Conservation (phyloP, 2,113 vertebrate species). For the Danionella cerebrum region DNA sequence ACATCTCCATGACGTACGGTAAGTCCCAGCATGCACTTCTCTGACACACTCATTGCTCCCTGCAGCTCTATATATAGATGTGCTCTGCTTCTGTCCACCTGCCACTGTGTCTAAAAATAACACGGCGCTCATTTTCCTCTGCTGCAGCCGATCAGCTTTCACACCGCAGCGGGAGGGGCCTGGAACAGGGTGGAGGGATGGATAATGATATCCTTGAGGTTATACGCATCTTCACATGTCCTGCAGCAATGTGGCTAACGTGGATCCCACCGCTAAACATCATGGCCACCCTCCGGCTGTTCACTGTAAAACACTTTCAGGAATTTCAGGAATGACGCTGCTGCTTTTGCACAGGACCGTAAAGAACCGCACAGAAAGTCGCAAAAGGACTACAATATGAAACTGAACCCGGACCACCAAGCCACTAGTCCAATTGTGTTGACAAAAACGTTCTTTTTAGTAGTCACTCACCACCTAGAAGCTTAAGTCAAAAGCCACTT, state of each 20-base stretch:
- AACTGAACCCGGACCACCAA: too few species aligned
- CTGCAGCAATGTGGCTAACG: not conserved
- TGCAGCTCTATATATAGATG: slow-evolving; percentile 45
- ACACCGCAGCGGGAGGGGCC: not conserved
- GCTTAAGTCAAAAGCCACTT: too few species aligned
- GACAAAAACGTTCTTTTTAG: too few species aligned
- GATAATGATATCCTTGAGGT: slow-evolving; percentile 21
- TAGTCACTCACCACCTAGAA: too few species aligned
- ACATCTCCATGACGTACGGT: slow-evolving; percentile 28
- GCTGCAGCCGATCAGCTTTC: slow-evolving; percentile 34
- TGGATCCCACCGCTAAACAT: not conserved
- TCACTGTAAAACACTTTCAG: not conserved
- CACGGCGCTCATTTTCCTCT: slow-evolving; percentile 37
- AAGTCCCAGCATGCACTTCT: not conserved
- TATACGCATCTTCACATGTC: not conserved
- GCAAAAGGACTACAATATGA: too few species aligned
- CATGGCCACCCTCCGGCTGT: not conserved
- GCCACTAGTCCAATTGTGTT: too few species aligned
- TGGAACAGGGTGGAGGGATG: not conserved
- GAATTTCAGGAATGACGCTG: not conserved
- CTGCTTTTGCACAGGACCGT: too few species aligned
- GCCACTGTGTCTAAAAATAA: slow-evolving; percentile 43
- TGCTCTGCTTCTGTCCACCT: slow-evolving; percentile 27
- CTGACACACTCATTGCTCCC: not conserved
- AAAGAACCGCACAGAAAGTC: too few species aligned